These are phyloP conservation scores for Lycopodina hypogea DNA, from an alignment of 37 sponge, comb jelly and placozoan species.

Conservation along the genomic window DNA sequence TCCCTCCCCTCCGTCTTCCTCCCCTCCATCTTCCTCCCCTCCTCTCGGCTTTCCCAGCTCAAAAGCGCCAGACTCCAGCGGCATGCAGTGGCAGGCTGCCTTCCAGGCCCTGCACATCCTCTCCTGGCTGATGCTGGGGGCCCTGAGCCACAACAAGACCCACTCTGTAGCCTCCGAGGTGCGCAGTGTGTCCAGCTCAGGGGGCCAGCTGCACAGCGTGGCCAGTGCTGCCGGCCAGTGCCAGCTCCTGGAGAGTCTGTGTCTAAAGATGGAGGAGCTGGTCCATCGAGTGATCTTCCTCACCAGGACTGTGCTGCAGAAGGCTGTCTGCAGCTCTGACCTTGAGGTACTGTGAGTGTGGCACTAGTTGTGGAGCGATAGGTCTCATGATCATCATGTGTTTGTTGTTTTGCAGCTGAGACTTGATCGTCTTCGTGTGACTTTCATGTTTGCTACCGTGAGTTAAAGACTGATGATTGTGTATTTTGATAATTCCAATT, in stretches of 20 bases:
- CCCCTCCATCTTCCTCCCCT: not conserved
- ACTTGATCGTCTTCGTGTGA: not conserved
- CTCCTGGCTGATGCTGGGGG: slow-evolving; percentile 36
- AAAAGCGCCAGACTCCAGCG: not conserved
- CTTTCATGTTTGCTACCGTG: slow-evolving; percentile 28
- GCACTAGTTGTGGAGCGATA: too few relatives aligned
- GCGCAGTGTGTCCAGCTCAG: not conserved
- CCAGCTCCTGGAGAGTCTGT: slow-evolving; percentile 24
- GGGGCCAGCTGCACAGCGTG: too few relatives aligned
- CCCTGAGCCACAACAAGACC: slow-evolving; percentile 35
- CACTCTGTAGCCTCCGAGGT: slow-evolving; percentile 9
- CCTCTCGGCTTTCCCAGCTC: not conserved
- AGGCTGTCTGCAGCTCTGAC: not conserved
- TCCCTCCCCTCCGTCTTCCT: not conserved
- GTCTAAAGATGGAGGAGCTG: slow-evolving; percentile 9
- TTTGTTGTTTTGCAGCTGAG: not conserved
- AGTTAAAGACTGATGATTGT: slow-evolving; percentile 1
- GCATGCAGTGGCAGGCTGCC: slow-evolving; percentile 8
- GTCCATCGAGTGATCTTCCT: slow-evolving; percentile 1
- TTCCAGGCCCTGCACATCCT: slow-evolving; percentile 20
- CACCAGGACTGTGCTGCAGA: slow-evolving; percentile 16
- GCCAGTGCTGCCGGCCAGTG: slow-evolving; percentile 7
- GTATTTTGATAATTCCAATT: too few relatives aligned
- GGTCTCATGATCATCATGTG: not conserved
- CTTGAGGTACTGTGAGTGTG: not conserved